Percentiles rank a stretch among this genome's conserved stretches.
Conservation (phyloP, 2,888 invertebrate species). For the Osmoderma eremita region DNA sequence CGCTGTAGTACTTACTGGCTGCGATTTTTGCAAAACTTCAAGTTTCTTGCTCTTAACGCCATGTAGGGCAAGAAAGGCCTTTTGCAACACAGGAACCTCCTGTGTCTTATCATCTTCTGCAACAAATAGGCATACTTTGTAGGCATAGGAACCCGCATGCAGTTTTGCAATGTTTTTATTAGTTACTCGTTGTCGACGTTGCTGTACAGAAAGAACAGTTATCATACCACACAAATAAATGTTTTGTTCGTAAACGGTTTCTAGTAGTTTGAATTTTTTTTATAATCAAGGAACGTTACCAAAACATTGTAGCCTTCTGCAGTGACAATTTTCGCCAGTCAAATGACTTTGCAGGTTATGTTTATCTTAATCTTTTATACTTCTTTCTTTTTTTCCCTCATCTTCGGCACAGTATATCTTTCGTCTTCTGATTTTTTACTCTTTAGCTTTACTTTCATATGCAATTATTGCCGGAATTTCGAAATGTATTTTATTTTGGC, state of each 20-base stretch:
- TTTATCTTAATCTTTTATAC: background rate
- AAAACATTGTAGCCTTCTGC: constrained; percentile 9
- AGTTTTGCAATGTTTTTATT: constrained; percentile 10
- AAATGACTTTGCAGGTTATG: constrained; percentile 1
- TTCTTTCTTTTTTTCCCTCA: background rate
- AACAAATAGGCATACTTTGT: background rate
- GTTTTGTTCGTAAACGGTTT: no score
- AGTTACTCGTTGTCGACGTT: background rate
- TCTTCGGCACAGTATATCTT: no score
- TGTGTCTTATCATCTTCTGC: background rate
- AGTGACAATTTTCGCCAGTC: background rate
- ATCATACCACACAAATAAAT: constrained; percentile 3
- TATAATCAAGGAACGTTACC: background rate
- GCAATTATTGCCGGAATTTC: no score
- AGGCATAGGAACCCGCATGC: constrained; percentile 5
- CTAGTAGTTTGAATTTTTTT: no score
- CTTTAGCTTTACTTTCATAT: no score
- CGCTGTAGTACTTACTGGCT: no score
- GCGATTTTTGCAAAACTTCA: constrained; percentile 15
- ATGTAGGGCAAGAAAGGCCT: constrained; percentile 39
- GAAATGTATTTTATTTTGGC: no score
- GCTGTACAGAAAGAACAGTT: constrained; percentile 2
- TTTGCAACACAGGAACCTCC: constrained; percentile 38
- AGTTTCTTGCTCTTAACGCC: constrained; percentile 38
- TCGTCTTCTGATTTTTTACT: no score